These are phyloP conservation scores for Ephestia elutella DNA, from an alignment of 1,140 invertebrate genomes.

Conservation along the genomic window DNA sequence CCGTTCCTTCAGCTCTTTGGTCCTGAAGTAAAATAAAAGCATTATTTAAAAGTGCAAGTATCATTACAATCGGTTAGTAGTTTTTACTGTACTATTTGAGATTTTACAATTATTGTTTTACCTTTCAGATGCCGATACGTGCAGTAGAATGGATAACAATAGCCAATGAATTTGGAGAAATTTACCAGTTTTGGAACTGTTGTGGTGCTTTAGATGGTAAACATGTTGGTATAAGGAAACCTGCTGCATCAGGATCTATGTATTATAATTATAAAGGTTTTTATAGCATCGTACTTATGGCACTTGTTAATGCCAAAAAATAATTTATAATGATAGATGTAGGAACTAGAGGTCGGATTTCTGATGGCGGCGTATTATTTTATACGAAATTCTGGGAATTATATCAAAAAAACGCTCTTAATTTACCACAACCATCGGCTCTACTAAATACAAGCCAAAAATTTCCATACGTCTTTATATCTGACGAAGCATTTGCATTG, in stretches of 20 bases:
- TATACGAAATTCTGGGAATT: slow-evolving; percentile 6
- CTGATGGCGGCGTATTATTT: slow-evolving; percentile 3
- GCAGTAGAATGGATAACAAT: slow-evolving; percentile 4
- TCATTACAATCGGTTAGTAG: too few relatives aligned
- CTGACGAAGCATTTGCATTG: slow-evolving; percentile 4
- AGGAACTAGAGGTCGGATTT: not conserved
- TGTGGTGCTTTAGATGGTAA: slow-evolving; percentile 3
- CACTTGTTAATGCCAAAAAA: slow-evolving; percentile 1
- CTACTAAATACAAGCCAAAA: not conserved
- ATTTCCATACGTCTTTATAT: slow-evolving; percentile 4
- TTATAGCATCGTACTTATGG: slow-evolving; percentile 1
- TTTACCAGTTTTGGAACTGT: slow-evolving; percentile 5
- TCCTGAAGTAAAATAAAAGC: too few relatives aligned
- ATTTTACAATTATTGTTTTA: too few relatives aligned
- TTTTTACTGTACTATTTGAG: too few relatives aligned
- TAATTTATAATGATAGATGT: slow-evolving; percentile 7
- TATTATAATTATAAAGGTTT: slow-evolving; percentile 7
- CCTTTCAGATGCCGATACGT: too few relatives aligned
- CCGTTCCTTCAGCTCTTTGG: too few relatives aligned
- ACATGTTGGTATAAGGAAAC: not conserved
- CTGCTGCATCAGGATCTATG: not conserved
- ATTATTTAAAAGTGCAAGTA: too few relatives aligned
- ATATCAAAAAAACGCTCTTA: not conserved
- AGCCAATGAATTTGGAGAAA: not conserved
- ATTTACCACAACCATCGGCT: not conserved